Conservation (phyloP, 1,140 invertebrate species). For the Drosophila lowei region DNA sequence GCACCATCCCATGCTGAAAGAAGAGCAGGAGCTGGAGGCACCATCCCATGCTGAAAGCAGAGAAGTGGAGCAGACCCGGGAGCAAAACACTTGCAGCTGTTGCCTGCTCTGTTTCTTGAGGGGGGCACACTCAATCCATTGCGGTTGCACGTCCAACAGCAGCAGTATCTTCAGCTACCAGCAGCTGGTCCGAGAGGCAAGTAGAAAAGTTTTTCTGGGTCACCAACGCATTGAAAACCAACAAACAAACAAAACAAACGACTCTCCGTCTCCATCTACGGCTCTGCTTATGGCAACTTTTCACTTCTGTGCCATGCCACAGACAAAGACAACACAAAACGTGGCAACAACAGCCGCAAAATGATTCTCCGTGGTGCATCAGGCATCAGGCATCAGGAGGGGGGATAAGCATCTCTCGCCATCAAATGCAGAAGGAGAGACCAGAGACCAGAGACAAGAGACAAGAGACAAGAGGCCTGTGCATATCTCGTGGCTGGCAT, state of each 20-base stretch:
- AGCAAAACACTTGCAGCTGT: constrained; percentile 75
- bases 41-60: constrained; percentile 25
- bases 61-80: constrained; percentile 28
- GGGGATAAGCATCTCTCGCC: constrained; percentile 65
- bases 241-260: constrained; percentile 37
- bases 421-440: constrained; percentile 14
- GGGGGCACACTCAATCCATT: no score
- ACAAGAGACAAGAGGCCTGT: constrained; percentile 4
- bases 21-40: constrained; percentile 7
- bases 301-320: constrained; percentile 24
- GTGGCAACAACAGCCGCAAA: constrained; percentile 49
- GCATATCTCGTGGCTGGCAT: constrained; percentile 51
- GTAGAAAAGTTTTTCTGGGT: constrained; percentile 82
- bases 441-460: no score
- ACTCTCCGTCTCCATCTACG: no score
- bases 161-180: constrained; percentile 2
- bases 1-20: constrained; percentile 20
- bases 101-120: constrained; percentile 21
- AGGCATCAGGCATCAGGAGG: constrained; percentile 29
- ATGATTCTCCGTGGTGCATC: constrained; percentile 40
- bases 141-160: background rate
- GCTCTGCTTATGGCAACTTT: constrained; percentile 54
- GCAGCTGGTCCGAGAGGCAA: constrained; percentile 44
- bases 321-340: constrained; percentile 59
- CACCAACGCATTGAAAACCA: constrained; percentile 77